These are phyloP conservation scores for Chloroceryle aenea DNA, from an alignment of 2,113 vertebrate genomes.

Conservation along the genomic window DNA sequence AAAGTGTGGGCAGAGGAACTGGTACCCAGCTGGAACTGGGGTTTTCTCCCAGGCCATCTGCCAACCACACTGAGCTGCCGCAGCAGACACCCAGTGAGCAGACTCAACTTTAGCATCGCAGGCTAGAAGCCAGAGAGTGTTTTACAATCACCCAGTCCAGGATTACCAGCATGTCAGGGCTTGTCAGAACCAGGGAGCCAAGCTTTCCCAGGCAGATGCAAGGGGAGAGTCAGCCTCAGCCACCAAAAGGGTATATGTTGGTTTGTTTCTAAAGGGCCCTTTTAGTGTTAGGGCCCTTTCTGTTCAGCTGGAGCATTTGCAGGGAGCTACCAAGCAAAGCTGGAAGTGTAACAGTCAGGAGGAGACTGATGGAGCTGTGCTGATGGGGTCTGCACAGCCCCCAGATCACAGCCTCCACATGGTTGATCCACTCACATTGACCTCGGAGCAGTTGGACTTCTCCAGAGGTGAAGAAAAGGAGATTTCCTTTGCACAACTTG, in stretches of 20 bases:
- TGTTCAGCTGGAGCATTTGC: background rate
- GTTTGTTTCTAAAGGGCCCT: background rate
- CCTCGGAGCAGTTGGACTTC: background rate
- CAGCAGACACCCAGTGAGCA: background rate
- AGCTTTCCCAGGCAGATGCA: background rate
- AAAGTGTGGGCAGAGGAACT: background rate
- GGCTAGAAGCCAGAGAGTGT: slow-evolving; percentile 10
- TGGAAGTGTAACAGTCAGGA: background rate
- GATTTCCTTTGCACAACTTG: background rate
- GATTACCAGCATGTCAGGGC: background rate
- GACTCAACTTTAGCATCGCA: background rate
- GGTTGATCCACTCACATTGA: background rate
- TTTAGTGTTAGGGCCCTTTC: background rate
- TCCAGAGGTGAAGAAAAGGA: background rate
- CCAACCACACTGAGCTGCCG: background rate
- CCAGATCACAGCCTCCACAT: background rate
- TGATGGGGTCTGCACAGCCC: background rate
- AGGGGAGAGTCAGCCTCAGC: background rate
- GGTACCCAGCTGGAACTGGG: background rate
- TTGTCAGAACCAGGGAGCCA: background rate
- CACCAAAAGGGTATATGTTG: background rate
- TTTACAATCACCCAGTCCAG: background rate
- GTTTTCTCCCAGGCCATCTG: background rate
- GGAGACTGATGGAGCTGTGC: background rate
- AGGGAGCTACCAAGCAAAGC: background rate